Percentiles rank a stretch among this genome's conserved stretches.
phyloP scores from a whole-genome alignment of 2,113 vertebrate genomes.

The Cyanocitta stelleri region DNA sequence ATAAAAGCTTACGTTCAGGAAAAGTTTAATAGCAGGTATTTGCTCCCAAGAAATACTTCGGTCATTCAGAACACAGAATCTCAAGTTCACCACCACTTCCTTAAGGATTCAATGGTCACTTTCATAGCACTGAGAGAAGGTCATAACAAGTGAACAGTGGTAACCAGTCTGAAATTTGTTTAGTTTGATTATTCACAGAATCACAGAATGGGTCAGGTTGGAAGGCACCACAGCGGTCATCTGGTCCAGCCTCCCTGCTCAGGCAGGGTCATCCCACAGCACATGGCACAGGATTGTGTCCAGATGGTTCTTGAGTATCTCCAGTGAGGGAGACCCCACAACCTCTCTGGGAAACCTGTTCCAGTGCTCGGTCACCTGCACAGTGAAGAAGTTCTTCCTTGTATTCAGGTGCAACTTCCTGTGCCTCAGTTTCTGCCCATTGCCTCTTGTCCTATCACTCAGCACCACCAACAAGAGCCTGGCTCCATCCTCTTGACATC shows the following conservation, averaged over 20 bases:
- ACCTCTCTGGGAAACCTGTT: not conserved
- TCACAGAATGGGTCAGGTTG: not conserved
- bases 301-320: not conserved
- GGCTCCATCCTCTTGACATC: not conserved
- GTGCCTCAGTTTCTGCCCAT: not conserved
- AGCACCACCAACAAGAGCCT: not conserved
- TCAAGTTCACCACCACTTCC: not conserved
- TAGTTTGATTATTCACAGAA: not conserved
- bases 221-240: not conserved
- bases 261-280: not conserved
- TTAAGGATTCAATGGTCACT: not conserved
- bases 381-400: not conserved
- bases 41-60: not conserved
- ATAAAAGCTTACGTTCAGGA: not conserved
- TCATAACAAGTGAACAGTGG: not conserved
- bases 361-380: rapidly evolving
- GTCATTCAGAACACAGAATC: not conserved
- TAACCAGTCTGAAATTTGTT: not conserved
- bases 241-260: not conserved
- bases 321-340: not conserved
- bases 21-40: not conserved
- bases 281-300: not conserved
- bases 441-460: not conserved
- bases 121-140: not conserved
- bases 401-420: not conserved